Evolutionary conservation across 2,113 vertebrate genomes (phyloP).

Genomic region (Rhegmatorhina hoffmannsi): DNA sequence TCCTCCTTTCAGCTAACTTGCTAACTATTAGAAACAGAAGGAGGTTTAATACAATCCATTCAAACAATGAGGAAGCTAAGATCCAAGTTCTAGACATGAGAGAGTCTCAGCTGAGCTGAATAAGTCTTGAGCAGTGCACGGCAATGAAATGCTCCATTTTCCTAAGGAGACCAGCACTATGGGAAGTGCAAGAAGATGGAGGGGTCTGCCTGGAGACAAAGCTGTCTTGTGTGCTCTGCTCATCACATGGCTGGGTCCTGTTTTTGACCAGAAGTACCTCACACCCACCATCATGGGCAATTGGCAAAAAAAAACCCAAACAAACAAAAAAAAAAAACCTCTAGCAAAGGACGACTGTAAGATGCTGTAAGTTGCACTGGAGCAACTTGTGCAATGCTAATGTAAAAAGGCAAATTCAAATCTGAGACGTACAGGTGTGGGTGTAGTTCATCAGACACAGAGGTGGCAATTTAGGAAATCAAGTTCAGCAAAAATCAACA

Average conservation of each 20-base stretch:
- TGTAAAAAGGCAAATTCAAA: neutral
- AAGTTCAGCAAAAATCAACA: neutral
- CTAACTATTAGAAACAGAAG: neutral
- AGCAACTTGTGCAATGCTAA: neutral
- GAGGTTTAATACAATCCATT: neutral
- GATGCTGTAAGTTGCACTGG: neutral
- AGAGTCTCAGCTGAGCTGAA: neutral
- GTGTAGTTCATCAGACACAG: neutral
- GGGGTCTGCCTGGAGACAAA: neutral
- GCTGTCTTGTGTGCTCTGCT: neutral
- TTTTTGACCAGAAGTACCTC: neutral
- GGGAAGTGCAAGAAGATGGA: neutral
- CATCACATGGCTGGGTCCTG: accelerated
- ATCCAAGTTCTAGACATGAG: neutral
- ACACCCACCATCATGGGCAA: neutral
- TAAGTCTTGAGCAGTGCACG: neutral
- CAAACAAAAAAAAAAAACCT: neutral
- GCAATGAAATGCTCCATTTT: neutral
- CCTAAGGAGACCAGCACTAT: neutral
- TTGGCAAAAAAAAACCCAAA: neutral
- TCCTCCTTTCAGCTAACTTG: neutral
- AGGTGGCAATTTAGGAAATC: neutral
- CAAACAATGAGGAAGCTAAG: neutral
- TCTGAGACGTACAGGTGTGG: neutral
- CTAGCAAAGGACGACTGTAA: neutral